Base-by-base conservation (phyloP, 2,113 vertebrate species). In the Leptosomus discolor region DNA sequence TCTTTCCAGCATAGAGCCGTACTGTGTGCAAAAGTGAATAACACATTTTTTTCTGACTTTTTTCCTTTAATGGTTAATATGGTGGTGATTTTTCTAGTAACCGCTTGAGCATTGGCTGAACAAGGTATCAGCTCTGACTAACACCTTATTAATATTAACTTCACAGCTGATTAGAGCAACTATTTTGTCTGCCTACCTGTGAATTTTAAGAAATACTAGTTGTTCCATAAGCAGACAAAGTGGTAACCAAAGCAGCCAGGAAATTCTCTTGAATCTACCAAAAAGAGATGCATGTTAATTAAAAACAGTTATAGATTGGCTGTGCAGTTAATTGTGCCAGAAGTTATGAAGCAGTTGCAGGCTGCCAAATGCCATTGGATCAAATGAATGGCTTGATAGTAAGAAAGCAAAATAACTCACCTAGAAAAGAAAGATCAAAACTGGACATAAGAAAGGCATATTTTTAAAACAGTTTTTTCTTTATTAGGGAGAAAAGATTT, bases 21-120 rank as follows among this genome's bases (percentile, higher is more conserved):
- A 67, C 65, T 65, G 32, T 43, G 37, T 60, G 73, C 82, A 95
- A 60, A 95, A 92, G 64, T 82, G 88, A 90, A 15, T 88, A 18
- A 96, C 32, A 39, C 11, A 22, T 48, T 41, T 78, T 78, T 74
- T 73, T 57, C 51, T 58, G 64, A 48, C 29, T 64, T 83, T 94
- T 95, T 94, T 76, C 84, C 75, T 88, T 57, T 73, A 58, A 83
- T 95, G 75, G 95, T 84, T 94, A 96, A 94, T 76, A 95, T 4
- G 29, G 58, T 37, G 30, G 20, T 89, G 71, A 74, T 86, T 92
- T 81, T 93, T 94, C 84, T 39, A 45, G 41, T 85, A 46, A 19
- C 46, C 71, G 70, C 65, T 78, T 41, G 57, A 88, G 26, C n/a
- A 68, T 4, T 46, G n/a, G 24, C 50, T 74, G 30, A 88, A 81